Base-by-base conservation (phyloP, 2,888 invertebrate species). In the Drosophila greeni region DNA sequence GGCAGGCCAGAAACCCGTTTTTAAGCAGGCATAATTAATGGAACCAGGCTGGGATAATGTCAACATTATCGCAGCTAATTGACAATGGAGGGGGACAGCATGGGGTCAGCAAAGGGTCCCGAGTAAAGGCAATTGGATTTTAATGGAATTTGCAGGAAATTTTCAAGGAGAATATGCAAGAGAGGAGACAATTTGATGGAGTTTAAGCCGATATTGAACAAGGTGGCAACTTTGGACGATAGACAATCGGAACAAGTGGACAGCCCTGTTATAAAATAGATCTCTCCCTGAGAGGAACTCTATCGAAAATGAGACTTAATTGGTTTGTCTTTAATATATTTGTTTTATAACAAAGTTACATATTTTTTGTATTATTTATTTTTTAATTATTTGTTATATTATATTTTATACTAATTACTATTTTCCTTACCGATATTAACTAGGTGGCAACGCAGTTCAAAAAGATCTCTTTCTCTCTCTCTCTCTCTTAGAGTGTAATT, bases 61-160 rank as follows among this genome's bases (percentile, higher is more conserved):
- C 68, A 66, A 67, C 68, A 58, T 53, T 59, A 69, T 67, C 45
- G 70, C 52, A 57, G 67, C 68, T 57, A 66, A 66, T 66, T 66
- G 57, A 18, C 58, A 66, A 36, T 34, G 36, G 18, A 34, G 39
- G 23, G 23, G 40, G 40, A 45, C 16, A 5, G 37, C 31, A 9
- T n/a, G 23, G 1, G 1, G 1, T n/a, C 24, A 12, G 24, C 7
- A 4, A 14, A 24, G 20, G 33, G 37, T 26, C 29, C 29, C 26
- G 12, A 43, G 18, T 9, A 20, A 3, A 26, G 26, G 26, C 8
- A n/a, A 12, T 16, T 9, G 5, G 37, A 14, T 42, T 16, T 61
- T 33, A 61, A 42, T 49, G 66, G 7, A 14, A 18, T 29, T 45
- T 18, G 20, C 26, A 11, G 61, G 39, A 48, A 42, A 23, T 29